These are phyloP conservation scores for Cydia strobilella DNA, from an alignment of 1,140 invertebrate species.

Conservation along the genomic window DNA sequence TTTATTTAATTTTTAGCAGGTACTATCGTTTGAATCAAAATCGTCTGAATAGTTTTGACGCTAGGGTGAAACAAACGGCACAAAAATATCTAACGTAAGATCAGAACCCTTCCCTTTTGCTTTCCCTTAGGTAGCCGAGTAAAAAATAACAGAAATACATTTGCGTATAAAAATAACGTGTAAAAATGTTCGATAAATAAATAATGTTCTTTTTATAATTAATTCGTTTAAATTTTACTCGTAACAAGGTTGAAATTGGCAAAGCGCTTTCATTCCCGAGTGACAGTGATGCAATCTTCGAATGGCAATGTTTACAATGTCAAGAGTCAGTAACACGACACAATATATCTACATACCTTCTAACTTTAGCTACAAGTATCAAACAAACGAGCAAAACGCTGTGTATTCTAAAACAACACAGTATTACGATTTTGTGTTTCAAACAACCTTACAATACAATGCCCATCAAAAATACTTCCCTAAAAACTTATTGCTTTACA, in stretches of 20 bases:
- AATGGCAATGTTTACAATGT: constrained; percentile 11
- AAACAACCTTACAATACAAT: constrained; percentile 16
- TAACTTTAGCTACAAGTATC: neutral
- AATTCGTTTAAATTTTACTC: too few species aligned
- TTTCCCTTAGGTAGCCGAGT: neutral
- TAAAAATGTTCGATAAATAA: neutral
- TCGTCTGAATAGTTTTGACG: too few species aligned
- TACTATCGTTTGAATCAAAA: too few species aligned
- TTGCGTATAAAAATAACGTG: too few species aligned
- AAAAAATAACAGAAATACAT: neutral
- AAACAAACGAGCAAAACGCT: neutral
- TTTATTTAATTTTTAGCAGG: too few species aligned
- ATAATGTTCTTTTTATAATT: too few species aligned
- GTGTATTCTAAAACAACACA: constrained; percentile 3
- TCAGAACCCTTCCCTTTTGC: too few species aligned
- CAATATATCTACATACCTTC: neutral
- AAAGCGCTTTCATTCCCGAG: constrained; percentile 16
- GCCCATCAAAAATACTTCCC: constrained; percentile 26
- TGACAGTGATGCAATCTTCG: neutral
- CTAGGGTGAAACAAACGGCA: too few species aligned
- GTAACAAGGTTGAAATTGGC: neutral
- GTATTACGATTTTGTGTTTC: neutral
- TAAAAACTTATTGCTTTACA: neutral
- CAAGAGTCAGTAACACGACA: constrained; percentile 6
- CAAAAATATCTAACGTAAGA: too few species aligned